Percentiles rank a stretch among this genome's conserved stretches.
These are phyloP conservation scores for Distichodus sexfasciatus DNA, from an alignment of 2,797 vertebrate genomes.

Conservation along the genomic window DNA sequence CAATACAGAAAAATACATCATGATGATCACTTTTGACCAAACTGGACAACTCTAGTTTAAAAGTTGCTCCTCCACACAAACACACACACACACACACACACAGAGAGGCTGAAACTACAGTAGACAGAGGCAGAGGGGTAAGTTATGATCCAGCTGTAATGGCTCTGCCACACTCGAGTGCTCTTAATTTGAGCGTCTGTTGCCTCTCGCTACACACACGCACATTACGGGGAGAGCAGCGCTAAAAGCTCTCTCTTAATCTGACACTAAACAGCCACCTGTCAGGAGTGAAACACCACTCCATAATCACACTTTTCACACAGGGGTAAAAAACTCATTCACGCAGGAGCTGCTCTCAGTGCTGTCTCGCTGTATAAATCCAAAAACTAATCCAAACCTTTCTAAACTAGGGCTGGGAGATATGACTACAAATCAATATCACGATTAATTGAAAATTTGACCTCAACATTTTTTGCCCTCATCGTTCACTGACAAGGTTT, in stretches of 20 bases:
- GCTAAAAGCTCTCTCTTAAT: constrained; percentile 42
- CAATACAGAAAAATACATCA: too few species aligned
- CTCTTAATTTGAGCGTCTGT: constrained; percentile 34
- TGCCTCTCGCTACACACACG: constrained; percentile 28
- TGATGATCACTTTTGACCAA: too few species aligned
- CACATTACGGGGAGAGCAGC: constrained; percentile 20
- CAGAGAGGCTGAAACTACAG: neutral
- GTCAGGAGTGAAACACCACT: constrained; percentile 20
- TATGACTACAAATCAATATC: too few species aligned
- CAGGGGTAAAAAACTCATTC: neutral
- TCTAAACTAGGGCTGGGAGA: too few species aligned
- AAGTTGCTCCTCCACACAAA: too few species aligned
- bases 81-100: neutral
- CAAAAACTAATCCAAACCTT: neutral
- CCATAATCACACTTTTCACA: neutral
- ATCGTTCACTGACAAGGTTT: too few species aligned
- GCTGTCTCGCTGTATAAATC: neutral
- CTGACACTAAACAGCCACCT: constrained; percentile 37
- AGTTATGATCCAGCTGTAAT: constrained; percentile 37
- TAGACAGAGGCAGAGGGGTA: neutral
- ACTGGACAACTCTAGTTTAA: too few species aligned
- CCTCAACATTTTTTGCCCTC: too few species aligned
- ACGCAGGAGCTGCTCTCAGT: neutral
- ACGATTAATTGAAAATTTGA: too few species aligned
- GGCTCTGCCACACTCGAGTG: constrained; percentile 34